Base-by-base conservation (phyloP, 2,113 vertebrate species). In the Anser cygnoides region DNA sequence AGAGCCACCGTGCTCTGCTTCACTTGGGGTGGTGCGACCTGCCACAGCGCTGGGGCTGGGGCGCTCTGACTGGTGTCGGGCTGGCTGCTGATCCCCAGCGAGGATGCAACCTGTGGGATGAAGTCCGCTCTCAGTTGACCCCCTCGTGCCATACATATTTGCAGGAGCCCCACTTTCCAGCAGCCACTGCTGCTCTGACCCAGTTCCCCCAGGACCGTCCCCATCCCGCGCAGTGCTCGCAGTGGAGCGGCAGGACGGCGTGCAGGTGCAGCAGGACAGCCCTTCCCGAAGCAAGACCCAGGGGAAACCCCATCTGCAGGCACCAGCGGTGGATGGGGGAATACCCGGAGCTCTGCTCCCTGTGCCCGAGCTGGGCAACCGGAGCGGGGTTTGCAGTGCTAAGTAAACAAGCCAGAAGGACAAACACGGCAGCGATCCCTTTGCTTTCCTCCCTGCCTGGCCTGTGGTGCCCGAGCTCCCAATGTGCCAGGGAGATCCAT, bases 111-210 rank as follows among this genome's bases (percentile, higher is more conserved):
- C 4, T 8, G 8, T 3, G 5, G 3, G 77, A 33, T 26, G 5
- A 11, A 1, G 10, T 10, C 10, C 28, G 31, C 41, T n/a, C 19
- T 33, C 3, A 1, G 26, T 7, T 26, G 49, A 44, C 52, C 35
- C 4, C 4, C 15, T 5, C 3, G 0, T 9, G 44, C 66, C 77
- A 4, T 52, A 3, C 0, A 7, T 11, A 3, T 26, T 29, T 10
- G 15, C 49, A 2, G 44, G 43, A 50, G 43, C 25, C 37, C 17
- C 25, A 18, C 6, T 19, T 54, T 44, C 18, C 23, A 12, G 11
- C 13, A 29, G 39, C 11, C 0, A 0, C 19, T 3, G 7, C 8
- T 59, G 8, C 57, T 52, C 26, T 4, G 13, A 16, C 10, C 41
- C 26, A 22, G 13, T 20, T 35, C 39, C 35, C 15, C 22, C n/a